phyloP scores from a whole-genome alignment of 2,888 invertebrate species.

The Chelonus formosanus region DNA sequence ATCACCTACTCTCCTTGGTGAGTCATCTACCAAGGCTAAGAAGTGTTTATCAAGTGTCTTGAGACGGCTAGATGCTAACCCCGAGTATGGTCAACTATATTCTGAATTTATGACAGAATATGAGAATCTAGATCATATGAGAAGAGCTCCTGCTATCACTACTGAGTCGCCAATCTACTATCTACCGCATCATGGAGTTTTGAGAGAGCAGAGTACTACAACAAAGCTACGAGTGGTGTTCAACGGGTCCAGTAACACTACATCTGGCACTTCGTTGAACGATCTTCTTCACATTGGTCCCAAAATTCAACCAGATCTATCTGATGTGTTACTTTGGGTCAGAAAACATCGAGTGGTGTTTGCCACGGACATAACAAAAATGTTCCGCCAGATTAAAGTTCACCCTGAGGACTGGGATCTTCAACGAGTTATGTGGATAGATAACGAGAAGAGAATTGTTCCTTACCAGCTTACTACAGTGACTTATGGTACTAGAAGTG shows the following conservation, averaged over 20 bases:
- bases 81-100: constrained; percentile 12
- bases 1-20: neutral
- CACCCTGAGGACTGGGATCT: no score
- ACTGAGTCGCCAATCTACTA: constrained; percentile 21
- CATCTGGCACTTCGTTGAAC: neutral
- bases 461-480: no score
- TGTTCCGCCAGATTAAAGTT: neutral
- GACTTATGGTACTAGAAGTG: no score
- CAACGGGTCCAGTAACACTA: constrained; percentile 46
- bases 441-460: no score
- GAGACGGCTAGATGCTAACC: neutral
- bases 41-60: no score
- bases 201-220: constrained; percentile 50
- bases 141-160: neutral
- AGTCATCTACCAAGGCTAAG: neutral
- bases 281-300: constrained; percentile 2
- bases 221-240: constrained; percentile 55
- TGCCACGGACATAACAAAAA: constrained; percentile 31
- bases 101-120: constrained; percentile 20
- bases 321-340: constrained; percentile 8
- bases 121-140: constrained; percentile 15
- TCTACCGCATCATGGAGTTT: constrained; percentile 50
- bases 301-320: constrained; percentile 6
- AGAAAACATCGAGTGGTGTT: constrained; percentile 23
- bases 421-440: no score